A percentile compares a stretch with the other conserved stretches of the same genome.
Evolutionary conservation across 2,113 vertebrate genomes (phyloP).

Genomic region (Ovis canadensis): DNA sequence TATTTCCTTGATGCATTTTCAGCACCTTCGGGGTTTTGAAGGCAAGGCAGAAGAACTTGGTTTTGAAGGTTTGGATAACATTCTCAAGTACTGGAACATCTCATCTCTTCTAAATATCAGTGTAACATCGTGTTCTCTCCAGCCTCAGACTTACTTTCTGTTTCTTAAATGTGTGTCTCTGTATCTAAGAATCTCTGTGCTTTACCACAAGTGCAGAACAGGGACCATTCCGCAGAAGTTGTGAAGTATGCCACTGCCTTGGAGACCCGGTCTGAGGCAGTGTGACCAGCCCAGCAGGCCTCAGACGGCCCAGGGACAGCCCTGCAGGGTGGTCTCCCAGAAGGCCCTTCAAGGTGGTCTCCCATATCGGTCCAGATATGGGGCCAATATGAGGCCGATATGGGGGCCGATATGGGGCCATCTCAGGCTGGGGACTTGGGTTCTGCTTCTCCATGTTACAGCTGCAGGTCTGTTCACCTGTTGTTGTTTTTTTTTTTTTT

Average conservation of each 20-base stretch:
- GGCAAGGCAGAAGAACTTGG: background rate
- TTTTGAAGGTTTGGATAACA: background rate
- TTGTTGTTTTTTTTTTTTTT: background rate
- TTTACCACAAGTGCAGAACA: fast-evolving
- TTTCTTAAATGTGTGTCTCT: background rate
- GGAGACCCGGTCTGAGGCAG: background rate
- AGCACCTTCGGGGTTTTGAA: background rate
- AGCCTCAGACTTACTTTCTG: background rate
- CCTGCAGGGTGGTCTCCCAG: background rate
- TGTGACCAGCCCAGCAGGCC: background rate
- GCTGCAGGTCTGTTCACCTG: background rate
- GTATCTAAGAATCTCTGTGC: background rate
- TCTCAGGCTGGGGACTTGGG: fast-evolving
- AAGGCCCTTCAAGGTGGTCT: background rate
- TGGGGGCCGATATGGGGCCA: fast-evolving
- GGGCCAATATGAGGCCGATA: too few relatives aligned
- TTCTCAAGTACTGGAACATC: background rate
- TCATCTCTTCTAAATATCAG: background rate
- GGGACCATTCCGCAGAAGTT: fast-evolving
- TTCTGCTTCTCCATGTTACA: background rate
- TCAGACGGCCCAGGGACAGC: background rate
- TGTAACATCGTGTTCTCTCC: too few relatives aligned
- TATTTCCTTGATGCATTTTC: background rate
- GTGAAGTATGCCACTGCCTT: fast-evolving
- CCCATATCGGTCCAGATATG: too few relatives aligned